A percentile compares a stretch with the other conserved stretches of the same genome.
These are phyloP conservation scores for Haplochromis vanheusdeni DNA, from an alignment of 2,113 vertebrate species.

Conservation along the genomic window DNA sequence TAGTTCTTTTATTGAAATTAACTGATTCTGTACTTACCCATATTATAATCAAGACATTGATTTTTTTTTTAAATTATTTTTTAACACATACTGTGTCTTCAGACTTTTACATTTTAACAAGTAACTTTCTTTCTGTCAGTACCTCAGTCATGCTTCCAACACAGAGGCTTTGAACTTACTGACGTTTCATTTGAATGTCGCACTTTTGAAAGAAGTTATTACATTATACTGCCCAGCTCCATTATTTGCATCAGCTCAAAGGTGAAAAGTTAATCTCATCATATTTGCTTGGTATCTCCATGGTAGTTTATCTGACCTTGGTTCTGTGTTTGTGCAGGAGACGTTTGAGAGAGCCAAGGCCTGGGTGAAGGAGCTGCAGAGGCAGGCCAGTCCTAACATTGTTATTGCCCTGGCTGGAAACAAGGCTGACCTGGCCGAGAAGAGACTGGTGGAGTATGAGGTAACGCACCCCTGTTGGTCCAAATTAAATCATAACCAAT, in stretches of 20 bases:
- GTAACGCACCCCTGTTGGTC: conserved; percentile 28
- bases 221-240: background rate
- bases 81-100: background rate
- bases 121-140: background rate
- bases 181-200: background rate
- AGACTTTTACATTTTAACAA: background rate
- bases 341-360: conserved; percentile 79
- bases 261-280: background rate
- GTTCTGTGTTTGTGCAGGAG: conserved; percentile 55
- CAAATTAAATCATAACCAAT: background rate
- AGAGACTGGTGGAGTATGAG: conserved; percentile 80
- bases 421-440: conserved; percentile 78
- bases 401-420: conserved; percentile 80
- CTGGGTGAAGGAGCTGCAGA: conserved; percentile 82
- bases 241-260: background rate
- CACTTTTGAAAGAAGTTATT: background rate
- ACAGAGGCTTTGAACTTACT: background rate
- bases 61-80: fast-evolving
- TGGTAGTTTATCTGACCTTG: background rate
- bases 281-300: background rate
- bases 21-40: background rate
- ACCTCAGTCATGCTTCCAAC: background rate
- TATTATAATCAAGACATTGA: background rate
- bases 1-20: background rate
- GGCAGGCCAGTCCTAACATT: conserved; percentile 81